phyloP scores from a whole-genome alignment of 2,888 invertebrate species.

The Rhamnusium bicolor region DNA sequence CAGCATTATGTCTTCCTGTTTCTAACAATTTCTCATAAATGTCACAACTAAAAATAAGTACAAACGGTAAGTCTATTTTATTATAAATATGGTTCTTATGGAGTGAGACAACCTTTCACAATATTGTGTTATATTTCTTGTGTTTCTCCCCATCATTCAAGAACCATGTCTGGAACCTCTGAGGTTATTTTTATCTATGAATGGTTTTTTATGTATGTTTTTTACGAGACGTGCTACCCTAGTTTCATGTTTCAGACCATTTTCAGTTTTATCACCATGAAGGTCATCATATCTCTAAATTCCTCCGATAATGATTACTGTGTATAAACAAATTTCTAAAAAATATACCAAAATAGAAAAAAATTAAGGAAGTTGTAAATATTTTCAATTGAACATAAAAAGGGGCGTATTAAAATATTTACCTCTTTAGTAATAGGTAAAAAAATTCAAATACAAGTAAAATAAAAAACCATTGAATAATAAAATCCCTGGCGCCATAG shows the following conservation, averaged over 20 bases:
- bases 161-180: conserved; percentile 5
- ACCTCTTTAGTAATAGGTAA: too few relatives aligned
- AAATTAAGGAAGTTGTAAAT: too few relatives aligned
- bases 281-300: not conserved
- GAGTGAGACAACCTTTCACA: not conserved
- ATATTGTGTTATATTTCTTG: not conserved
- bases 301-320: too few relatives aligned
- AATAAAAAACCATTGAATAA: too few relatives aligned
- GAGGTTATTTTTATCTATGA: conserved; percentile 14
- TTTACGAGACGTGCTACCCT: not conserved
- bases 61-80: not conserved
- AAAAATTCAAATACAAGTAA: too few relatives aligned
- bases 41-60: conserved; percentile 18
- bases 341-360: too few relatives aligned
- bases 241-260: conserved; percentile 6
- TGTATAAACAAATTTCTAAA: too few relatives aligned
- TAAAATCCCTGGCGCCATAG: too few relatives aligned
- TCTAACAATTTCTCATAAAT: conserved; percentile 29
- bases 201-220: conserved; percentile 4
- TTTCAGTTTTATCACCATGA: not conserved
- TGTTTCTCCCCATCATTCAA: not conserved
- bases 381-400: too few relatives aligned
- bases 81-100: not conserved
- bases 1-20: conserved; percentile 27
- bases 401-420: too few relatives aligned